A percentile compares a stretch with the other conserved stretches of the same genome.
Conservation (phyloP, 2,888 invertebrate species). For the Plebejus argus region DNA sequence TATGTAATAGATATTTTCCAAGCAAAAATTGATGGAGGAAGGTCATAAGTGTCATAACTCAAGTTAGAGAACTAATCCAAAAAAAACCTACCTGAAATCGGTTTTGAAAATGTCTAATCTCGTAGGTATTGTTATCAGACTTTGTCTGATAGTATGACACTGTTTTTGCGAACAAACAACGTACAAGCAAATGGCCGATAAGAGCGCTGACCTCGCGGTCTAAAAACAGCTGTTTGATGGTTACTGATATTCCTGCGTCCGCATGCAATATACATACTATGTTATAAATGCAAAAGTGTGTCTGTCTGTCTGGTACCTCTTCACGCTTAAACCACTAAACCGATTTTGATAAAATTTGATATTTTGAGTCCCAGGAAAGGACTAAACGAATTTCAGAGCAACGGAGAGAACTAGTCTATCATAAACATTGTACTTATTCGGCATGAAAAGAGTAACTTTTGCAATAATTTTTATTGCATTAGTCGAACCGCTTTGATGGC, state of each 20-base stretch:
- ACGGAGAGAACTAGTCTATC: not conserved
- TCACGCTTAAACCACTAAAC: no score
- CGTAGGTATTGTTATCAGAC: constrained; percentile 15
- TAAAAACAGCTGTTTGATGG: constrained; percentile 26
- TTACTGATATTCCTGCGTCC: not conserved
- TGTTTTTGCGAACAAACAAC: constrained; percentile 29
- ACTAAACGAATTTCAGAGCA: no score
- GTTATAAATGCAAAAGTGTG: no score
- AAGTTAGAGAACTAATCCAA: not conserved
- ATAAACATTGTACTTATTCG: not conserved
- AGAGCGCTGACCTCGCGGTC: constrained; percentile 21
- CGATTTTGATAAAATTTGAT: no score
- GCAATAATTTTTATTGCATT: not conserved
- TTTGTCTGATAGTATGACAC: constrained; percentile 19
- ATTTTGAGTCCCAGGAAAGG: no score
- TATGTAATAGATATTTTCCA: not conserved
- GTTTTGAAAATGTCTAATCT: not conserved
- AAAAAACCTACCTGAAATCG: not conserved
- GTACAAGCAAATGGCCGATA: constrained; percentile 27
- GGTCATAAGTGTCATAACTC: not conserved
- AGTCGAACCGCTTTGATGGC: not conserved
- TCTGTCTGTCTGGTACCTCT: no score
- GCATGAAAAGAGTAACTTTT: not conserved
- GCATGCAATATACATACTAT: not conserved
- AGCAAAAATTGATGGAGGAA: not conserved